Percentiles rank a stretch among this genome's conserved stretches.
Conservation (phyloP, 2,888 invertebrate genomes). For the Epinotia nisella region DNA sequence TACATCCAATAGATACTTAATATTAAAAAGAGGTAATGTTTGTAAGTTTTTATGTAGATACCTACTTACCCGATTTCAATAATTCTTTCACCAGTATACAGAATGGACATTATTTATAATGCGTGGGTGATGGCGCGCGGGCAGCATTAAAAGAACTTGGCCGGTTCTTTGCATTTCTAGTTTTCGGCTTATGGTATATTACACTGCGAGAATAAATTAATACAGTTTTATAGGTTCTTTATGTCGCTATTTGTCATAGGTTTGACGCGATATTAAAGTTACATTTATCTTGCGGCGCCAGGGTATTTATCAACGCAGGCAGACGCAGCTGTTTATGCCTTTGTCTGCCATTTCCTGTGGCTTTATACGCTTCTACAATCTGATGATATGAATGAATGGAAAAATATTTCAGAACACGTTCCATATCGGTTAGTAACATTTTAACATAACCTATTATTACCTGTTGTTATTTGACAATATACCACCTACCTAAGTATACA, state of each 20-base stretch:
- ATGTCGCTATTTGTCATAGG: constrained; percentile 29
- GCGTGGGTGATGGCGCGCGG: too few species aligned
- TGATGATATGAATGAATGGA: too few species aligned
- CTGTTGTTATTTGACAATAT: too few species aligned
- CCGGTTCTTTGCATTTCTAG: background rate
- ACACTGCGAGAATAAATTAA: constrained; percentile 12
- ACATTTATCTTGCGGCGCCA: constrained; percentile 35
- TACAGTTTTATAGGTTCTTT: constrained; percentile 26
- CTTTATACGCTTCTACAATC: background rate
- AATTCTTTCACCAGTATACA: too few species aligned
- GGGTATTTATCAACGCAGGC: constrained; percentile 15
- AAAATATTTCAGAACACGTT: too few species aligned
- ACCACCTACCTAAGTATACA: too few species aligned
- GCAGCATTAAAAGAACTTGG: constrained; percentile 1
- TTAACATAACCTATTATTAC: too few species aligned
- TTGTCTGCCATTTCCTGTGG: background rate
- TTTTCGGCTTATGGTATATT: constrained; percentile 13
- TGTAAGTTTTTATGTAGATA: too few species aligned
- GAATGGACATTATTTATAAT: too few species aligned
- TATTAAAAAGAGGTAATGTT: too few species aligned
- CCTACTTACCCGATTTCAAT: too few species aligned
- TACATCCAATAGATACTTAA: too few species aligned
- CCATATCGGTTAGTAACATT: background rate
- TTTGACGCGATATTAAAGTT: constrained; percentile 33
- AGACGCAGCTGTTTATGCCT: constrained; percentile 20